phyloP scores from a whole-genome alignment of 2,888 invertebrate species.

The Heliconius sara region DNA sequence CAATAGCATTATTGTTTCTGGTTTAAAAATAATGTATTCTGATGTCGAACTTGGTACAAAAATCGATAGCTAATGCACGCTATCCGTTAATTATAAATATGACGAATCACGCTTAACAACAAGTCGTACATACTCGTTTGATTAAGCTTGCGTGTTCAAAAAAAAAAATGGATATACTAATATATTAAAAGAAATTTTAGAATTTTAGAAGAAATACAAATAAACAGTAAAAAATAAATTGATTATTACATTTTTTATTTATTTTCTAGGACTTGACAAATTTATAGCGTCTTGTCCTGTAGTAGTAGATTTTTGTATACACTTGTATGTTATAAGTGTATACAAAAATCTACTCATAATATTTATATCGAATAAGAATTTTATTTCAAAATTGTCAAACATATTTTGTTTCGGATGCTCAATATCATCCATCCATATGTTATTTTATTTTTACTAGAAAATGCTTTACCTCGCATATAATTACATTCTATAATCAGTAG shows the following conservation, averaged over 20 bases:
- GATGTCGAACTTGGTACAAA: background rate
- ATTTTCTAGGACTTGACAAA: background rate
- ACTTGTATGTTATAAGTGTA: no score
- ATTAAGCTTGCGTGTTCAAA: conserved; percentile 7
- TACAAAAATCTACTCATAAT: no score
- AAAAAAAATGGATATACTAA: background rate
- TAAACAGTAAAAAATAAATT: background rate
- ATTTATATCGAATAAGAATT: background rate
- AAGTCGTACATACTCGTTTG: background rate
- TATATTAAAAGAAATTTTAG: background rate
- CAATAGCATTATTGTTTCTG: no score
- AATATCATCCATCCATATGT: background rate
- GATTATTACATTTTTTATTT: background rate
- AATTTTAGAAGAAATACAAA: background rate
- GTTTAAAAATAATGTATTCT: no score
- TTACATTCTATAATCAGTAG: background rate
- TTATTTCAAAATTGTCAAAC: background rate
- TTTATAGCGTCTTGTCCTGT: background rate
- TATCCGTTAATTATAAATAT: conserved; percentile 18
- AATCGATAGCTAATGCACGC: conserved; percentile 24
- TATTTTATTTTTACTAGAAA: background rate
- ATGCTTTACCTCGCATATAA: background rate
- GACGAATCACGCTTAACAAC: conserved; percentile 17
- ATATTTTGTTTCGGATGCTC: background rate
- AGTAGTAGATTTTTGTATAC: no score